Base-by-base conservation (phyloP, 2,888 invertebrate species). In the Hypselothyrea guttata region DNA sequence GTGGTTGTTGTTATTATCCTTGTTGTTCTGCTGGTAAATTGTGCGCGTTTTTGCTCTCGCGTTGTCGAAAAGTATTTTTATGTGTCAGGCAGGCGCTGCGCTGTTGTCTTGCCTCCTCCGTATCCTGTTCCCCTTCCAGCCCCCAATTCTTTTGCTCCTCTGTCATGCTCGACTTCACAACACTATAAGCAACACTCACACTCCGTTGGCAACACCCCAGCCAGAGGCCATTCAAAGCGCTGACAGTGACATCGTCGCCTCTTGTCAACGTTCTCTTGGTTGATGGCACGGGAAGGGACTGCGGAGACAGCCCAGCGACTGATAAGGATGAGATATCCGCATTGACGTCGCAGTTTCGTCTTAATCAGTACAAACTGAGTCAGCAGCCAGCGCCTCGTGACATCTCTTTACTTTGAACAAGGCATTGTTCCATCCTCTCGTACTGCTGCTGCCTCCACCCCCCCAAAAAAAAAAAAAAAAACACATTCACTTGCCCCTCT, bases 141-240 rank as follows among this genome's bases (percentile, higher is more conserved):
- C 35, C 35, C 16, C 35, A 15, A 7, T 8, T 12, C 33, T 16
- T 0, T 2, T 0, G 38, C 38, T 18, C 38, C 16, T 18, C 5
- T 27, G 28, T 12, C 13, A 12, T 13, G 41, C 41, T n/a, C 28
- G 30, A 42, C 5, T 30, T 30, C 13, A 30, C 42, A 41, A 11
- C n/a, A 38, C 38, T 38, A 38, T 38, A 38, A 16, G 15, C 7
- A 28, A 11, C 18, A 9, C 18, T 18, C 7, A 40, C 33, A 4
- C 34, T 27, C 34, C 9, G 4, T 5, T 22, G 22, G 22, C 2
- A 5, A 4, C 31, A n/a, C 22, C 35, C 37, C 53, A 60, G 62
- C 64, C 56, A 38, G 48, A 59, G 83, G 82, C 57, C 56, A 37
- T 59, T 60, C 33, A 54, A 66, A 69, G 60, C 82, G 60, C 66